These are phyloP conservation scores for Drosophila insularis DNA, from an alignment of 1,140 invertebrate genomes.

Conservation along the genomic window DNA sequence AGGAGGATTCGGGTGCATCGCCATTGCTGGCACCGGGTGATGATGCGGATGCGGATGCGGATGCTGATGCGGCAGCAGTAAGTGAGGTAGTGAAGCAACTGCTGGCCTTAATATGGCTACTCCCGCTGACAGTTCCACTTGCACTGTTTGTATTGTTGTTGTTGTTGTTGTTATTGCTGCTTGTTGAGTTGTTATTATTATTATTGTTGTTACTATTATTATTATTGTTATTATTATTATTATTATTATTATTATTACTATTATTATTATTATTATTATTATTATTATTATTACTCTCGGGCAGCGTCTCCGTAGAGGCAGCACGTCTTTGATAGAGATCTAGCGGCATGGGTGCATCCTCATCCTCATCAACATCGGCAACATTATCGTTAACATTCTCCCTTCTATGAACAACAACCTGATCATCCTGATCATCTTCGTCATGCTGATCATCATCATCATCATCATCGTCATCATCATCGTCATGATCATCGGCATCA, in stretches of 20 bases:
- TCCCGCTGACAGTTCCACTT: slow-evolving; percentile 27
- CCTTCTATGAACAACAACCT: no score
- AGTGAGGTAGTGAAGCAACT: slow-evolving; percentile 34
- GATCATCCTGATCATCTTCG: slow-evolving; percentile 23
- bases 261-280: slow-evolving; percentile 37
- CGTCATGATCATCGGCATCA: slow-evolving; percentile 47
- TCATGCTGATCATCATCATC: slow-evolving; percentile 35
- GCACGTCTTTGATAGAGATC: slow-evolving; percentile 80
- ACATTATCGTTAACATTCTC: slow-evolving; percentile 28
- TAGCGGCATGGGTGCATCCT: slow-evolving; percentile 72
- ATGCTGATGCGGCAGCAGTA: background rate
- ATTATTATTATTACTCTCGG: slow-evolving; percentile 37
- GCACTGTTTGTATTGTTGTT: slow-evolving; percentile 37
- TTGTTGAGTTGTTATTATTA: slow-evolving; percentile 31
- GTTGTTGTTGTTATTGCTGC: slow-evolving; percentile 31
- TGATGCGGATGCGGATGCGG: background rate
- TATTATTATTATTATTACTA: slow-evolving; percentile 24
- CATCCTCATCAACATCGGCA: slow-evolving; percentile 57
- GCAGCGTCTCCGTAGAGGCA: slow-evolving; percentile 27
- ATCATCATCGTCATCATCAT: slow-evolving; percentile 38
- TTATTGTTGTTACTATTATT: slow-evolving; percentile 41
- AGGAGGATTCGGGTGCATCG: slow-evolving; percentile 19
- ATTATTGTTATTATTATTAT: slow-evolving; percentile 27
- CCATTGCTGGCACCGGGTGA: slow-evolving; percentile 50
- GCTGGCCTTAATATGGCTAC: slow-evolving; percentile 41